Conservation (phyloP, 2,888 invertebrate species). For the Slavum lentiscoides region DNA sequence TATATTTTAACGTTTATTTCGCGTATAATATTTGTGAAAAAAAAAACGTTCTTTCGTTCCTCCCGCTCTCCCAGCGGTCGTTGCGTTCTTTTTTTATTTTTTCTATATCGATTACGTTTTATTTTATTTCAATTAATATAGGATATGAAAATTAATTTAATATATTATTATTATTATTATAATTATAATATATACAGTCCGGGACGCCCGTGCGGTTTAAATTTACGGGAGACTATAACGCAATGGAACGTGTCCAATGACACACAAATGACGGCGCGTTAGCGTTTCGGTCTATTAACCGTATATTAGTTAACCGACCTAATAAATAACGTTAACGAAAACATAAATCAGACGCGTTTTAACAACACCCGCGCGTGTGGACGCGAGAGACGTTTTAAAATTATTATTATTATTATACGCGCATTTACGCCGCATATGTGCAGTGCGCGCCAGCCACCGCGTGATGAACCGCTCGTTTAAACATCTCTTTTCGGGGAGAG, state of each 20-base stretch:
- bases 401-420: conserved; percentile 19
- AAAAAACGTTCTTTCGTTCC: background rate
- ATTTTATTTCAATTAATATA: conserved; percentile 21
- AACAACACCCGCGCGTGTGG: conserved; percentile 22
- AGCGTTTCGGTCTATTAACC: conserved; percentile 52
- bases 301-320: conserved; percentile 50
- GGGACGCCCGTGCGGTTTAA: conserved; percentile 18
- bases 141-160: conserved; percentile 39
- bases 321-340: conserved; percentile 52
- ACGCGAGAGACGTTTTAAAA: conserved; percentile 13
- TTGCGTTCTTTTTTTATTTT: too few relatives aligned
- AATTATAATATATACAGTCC: background rate
- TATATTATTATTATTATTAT: background rate
- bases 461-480: conserved; percentile 13
- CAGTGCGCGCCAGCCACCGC: background rate
- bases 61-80: background rate
- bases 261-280: conserved; percentile 52
- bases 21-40: background rate
- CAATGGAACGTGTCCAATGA: conserved; percentile 51
- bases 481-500: background rate
- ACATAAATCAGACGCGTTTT: conserved; percentile 47
- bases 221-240: conserved; percentile 41
- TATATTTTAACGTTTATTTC: conserved; percentile 10
- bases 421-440: conserved; percentile 5
- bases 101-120: conserved; percentile 12